Percentiles rank a stretch among this genome's conserved stretches.
Evolutionary conservation across 2,888 invertebrate genomes (phyloP).

Genomic region (Cryptophagus acutangulus): DNA sequence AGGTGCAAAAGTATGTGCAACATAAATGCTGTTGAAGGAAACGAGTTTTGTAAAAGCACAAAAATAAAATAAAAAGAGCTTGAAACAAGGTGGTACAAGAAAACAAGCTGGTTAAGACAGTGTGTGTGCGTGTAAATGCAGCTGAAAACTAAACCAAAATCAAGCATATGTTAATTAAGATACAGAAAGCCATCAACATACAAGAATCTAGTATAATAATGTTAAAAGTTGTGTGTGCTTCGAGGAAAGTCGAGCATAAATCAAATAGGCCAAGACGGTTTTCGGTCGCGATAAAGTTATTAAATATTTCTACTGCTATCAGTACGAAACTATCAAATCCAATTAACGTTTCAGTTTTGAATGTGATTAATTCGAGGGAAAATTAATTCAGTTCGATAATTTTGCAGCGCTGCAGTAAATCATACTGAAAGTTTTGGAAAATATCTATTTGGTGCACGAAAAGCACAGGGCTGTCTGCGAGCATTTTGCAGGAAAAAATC

Average conservation of each 20-base stretch:
- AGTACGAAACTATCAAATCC: constrained; percentile 20
- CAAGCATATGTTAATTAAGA: constrained; percentile 1
- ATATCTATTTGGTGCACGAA: no score
- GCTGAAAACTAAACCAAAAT: no score
- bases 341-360: constrained; percentile 19
- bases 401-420: constrained; percentile 13
- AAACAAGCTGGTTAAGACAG: no score
- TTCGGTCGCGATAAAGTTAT: constrained; percentile 13
- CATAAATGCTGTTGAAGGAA: no score
- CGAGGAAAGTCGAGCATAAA: neutral
- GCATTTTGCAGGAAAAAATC: constrained; percentile 7
- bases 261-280: neutral
- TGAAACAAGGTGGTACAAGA: no score
- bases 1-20: no score
- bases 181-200: neutral
- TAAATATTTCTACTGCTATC: constrained; percentile 22
- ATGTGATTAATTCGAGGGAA: constrained; percentile 19
- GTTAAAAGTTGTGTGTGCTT: neutral
- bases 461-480: constrained; percentile 4
- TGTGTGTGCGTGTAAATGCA: no score
- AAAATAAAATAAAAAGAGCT: no score
- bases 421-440: constrained; percentile 5
- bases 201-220: neutral
- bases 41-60: no score
- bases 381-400: constrained; percentile 20